Base-by-base conservation (phyloP, 2,888 invertebrate species). In the Lasioglossum figueresi region DNA sequence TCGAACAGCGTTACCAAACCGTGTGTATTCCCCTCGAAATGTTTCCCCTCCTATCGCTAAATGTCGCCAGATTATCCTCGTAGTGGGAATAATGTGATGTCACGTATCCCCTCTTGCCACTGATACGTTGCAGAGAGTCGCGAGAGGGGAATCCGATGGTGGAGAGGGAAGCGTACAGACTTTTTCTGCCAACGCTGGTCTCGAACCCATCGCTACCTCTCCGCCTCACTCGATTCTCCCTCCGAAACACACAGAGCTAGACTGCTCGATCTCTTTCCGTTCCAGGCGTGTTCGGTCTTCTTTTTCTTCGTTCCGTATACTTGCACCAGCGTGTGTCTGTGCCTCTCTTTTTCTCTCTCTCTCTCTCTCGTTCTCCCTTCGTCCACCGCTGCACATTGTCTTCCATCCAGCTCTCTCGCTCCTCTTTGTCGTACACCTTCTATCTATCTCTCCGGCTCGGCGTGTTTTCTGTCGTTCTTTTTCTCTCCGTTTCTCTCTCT, bases 201-300 rank as follows among this genome's bases (percentile, higher is more conserved):
- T 84, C 34, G n/a, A 72, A 14, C 37, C 85, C 85, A 85, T 85
- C 85, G 37, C 85, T 84, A 84, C 52, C 52, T 45, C 66, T 79
- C n/a, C 56, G 59, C 31, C 31, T 85, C 85, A 43, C 77, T 59
- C 59, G 40, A 84, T 48, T 84, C 79, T 84, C 63, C 79, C 85
- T 83, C 71, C 63, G 48, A 31, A 66, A 68, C 45, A 27, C 43
- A 34, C 66, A 63, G n/a, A 56, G 45, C 75, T 79, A 79, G 48
- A 79, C 76, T 78, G 73, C 34, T 79, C 74, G 78, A 48, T 79
- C 85, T 84, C 84, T 84, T 71, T 84, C 70, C 31, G 63, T 48
- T 63, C 59, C 74, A 74, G 52, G 40, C 63, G 71, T 34, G n/a
- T 56, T 75, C 71, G n/a, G 37, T 43, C 31, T 71, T 74, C 52